Conservation (phyloP, 2,888 invertebrate species). For the Nomada lathburiana region DNA sequence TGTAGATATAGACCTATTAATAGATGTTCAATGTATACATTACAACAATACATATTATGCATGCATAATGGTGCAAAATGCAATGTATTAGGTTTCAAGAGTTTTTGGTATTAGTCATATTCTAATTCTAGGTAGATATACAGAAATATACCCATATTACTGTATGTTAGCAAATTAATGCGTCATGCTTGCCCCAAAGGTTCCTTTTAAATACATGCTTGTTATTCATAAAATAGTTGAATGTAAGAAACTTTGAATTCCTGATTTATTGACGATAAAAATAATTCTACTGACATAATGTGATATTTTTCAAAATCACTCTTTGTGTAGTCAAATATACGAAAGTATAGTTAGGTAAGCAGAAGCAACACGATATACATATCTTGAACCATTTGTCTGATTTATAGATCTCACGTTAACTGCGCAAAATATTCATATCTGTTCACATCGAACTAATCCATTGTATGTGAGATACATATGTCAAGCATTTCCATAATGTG, state of each 20-base stretch:
- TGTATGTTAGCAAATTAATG: not conserved
- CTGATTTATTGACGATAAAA: not conserved
- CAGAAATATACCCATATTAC: conserved; percentile 5
- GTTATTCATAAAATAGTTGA: not conserved
- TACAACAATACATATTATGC: not conserved
- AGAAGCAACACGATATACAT: not conserved
- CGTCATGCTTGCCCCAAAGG: not conserved
- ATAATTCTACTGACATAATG: not conserved
- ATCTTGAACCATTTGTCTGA: not conserved
- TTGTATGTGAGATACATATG: too few relatives aligned
- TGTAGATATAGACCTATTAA: conserved; percentile 4
- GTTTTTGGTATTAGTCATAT: conserved; percentile 12
- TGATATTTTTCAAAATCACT: not conserved
- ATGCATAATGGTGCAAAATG: conserved; percentile 8
- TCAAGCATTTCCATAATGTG: too few relatives aligned
- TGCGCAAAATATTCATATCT: too few relatives aligned
- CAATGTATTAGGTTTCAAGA: not conserved
- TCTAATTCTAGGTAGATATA: conserved; percentile 16
- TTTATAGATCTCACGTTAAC: too few relatives aligned
- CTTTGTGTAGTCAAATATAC: conserved; percentile 7
- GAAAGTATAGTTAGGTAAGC: not conserved
- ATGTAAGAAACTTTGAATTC: not conserved
- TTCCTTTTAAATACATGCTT: not conserved
- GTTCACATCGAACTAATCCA: too few relatives aligned
- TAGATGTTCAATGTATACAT: conserved; percentile 1